Percentiles rank a stretch among this genome's conserved stretches.
Evolutionary conservation across 2,113 vertebrate genomes (phyloP).

Genomic region (Dipodomys ordii): DNA sequence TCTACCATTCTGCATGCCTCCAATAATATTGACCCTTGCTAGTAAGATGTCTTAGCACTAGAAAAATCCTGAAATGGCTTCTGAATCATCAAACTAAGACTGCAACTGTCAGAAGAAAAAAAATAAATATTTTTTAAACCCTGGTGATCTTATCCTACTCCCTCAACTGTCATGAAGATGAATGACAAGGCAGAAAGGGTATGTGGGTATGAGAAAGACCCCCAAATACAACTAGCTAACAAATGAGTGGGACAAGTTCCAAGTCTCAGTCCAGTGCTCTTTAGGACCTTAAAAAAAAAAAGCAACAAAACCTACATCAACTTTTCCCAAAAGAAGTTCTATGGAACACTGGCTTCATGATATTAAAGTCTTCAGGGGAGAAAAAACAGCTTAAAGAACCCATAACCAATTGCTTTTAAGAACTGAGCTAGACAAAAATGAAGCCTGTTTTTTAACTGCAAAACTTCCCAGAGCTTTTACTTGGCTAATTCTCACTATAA

Average conservation of each 20-base stretch:
- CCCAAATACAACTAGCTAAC: background rate
- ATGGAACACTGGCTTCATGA: conserved; percentile 39
- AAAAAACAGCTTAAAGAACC: conserved; percentile 66
- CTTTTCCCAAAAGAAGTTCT: conserved; percentile 71
- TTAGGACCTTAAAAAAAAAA: background rate
- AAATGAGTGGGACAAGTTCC: background rate
- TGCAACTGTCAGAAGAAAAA: conserved; percentile 32
- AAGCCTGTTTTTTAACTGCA: conserved; percentile 70
- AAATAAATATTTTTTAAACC: background rate
- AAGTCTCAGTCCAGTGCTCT: background rate
- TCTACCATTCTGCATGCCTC: background rate
- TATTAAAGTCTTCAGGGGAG: background rate
- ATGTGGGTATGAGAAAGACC: background rate
- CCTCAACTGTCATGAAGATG: background rate
- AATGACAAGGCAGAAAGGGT: background rate
- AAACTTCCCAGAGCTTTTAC: conserved; percentile 55
- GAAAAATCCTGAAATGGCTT: conserved; percentile 32
- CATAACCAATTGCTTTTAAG: conserved; percentile 71
- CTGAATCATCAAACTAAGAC: conserved; percentile 45
- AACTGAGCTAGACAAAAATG: conserved; percentile 69
- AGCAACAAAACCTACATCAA: conserved; percentile 10
- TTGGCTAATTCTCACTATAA: conserved; percentile 53
- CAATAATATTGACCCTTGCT: background rate
- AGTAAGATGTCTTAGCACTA: background rate
- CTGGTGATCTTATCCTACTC: background rate